Evolutionary conservation across 2,888 invertebrate species (phyloP).

Genomic region (Stenichneumon culpator): DNA sequence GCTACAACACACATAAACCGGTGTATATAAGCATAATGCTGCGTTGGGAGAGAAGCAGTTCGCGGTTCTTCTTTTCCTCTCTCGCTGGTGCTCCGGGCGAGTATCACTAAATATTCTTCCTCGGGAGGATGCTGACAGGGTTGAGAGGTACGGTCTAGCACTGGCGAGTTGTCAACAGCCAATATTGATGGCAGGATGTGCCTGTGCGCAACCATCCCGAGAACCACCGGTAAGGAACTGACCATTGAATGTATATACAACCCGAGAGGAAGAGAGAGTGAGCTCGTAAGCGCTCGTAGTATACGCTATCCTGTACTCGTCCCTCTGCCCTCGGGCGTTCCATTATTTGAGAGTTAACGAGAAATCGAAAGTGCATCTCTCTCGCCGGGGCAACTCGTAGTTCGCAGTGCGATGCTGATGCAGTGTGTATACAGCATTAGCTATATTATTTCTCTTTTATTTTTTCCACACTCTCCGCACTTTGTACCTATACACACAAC

Average conservation of each 20-base stretch:
- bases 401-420: slow-evolving; percentile 47
- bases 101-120: slow-evolving; percentile 83
- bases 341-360: slow-evolving; percentile 72
- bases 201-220: slow-evolving; percentile 48
- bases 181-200: slow-evolving; percentile 84
- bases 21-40: slow-evolving; percentile 23
- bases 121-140: slow-evolving; percentile 81
- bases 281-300: slow-evolving; percentile 11
- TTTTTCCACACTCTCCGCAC: slow-evolving; percentile 21
- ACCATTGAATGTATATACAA: slow-evolving; percentile 37
- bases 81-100: slow-evolving; percentile 79
- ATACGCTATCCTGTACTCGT: slow-evolving; percentile 23
- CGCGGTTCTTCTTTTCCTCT: slow-evolving; percentile 32
- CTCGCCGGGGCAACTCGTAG: slow-evolving; percentile 4
- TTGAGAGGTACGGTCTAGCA: slow-evolving; percentile 73
- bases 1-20: slow-evolving; percentile 31
- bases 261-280: neutral
- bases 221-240: slow-evolving; percentile 50
- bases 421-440: slow-evolving; percentile 16
- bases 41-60: slow-evolving; percentile 29
- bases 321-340: slow-evolving; percentile 61
- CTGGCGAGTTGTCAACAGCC: slow-evolving; percentile 81
- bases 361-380: slow-evolving; percentile 70
- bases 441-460: slow-evolving; percentile 27
- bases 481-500: slow-evolving; percentile 3